Conservation (phyloP, 2,113 vertebrate species). For the Pterocles orientalis region DNA sequence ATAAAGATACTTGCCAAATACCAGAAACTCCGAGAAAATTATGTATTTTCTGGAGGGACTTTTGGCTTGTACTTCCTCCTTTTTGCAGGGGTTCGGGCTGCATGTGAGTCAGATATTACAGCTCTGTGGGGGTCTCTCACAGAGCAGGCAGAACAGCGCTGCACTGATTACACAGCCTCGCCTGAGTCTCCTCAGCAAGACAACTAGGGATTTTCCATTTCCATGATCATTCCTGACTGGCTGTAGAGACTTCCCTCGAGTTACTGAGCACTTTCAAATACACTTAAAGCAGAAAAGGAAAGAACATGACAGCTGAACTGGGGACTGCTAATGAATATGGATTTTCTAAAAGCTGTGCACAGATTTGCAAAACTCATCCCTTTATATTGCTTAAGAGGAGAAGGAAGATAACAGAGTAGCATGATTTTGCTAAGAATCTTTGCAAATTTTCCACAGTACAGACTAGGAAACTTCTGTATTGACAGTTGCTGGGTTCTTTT, state of each 20-base stretch:
- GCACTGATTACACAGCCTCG: not conserved
- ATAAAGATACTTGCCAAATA: not conserved
- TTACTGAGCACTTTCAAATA: not conserved
- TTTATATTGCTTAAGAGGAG: not conserved
- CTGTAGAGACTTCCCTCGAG: not conserved
- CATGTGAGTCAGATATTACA: not conserved
- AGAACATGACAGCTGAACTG: accelerated
- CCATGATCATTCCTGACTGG: not conserved
- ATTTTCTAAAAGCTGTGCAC: not conserved
- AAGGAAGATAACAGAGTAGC: not conserved
- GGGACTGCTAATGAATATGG: not conserved
- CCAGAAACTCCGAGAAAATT: not conserved
- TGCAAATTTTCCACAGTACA: not conserved
- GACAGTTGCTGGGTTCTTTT: not conserved
- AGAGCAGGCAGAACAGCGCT: not conserved
- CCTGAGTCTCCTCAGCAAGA: not conserved
- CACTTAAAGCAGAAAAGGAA: not conserved
- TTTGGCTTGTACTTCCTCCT: not conserved
- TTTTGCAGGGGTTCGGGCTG: not conserved
- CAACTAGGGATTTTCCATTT: not conserved
- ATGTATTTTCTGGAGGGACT: not conserved
- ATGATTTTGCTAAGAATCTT: not conserved
- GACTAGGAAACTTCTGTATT: not conserved
- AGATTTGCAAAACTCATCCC: not conserved
- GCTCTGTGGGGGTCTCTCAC: not conserved